Evolutionary conservation across 2,797 vertebrate genomes (phyloP).

Genomic region (Thaleichthys pacificus): DNA sequence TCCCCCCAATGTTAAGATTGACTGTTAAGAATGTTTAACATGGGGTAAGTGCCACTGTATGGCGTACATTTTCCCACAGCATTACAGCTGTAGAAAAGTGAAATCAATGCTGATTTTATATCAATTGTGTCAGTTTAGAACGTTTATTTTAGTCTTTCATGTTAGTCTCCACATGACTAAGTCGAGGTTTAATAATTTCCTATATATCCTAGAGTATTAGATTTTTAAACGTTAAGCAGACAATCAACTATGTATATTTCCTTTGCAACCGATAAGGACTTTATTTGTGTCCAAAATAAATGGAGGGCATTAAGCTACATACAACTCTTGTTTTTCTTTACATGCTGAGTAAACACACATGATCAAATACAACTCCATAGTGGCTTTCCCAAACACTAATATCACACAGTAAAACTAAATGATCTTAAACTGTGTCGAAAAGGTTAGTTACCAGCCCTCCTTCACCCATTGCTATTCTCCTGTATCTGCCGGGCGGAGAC

Average conservation of each 20-base stretch:
- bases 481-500: conserved; percentile 13
- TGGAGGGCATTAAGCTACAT: no score
- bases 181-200: not conserved
- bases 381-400: no score
- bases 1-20: not conserved
- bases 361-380: no score
- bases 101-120: not conserved
- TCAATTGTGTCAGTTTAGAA: not conserved
- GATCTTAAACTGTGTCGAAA: no score
- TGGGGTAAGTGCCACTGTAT: not conserved
- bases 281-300: conserved; percentile 10
- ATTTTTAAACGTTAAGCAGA: not conserved
- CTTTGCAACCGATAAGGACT: conserved; percentile 16
- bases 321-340: no score
- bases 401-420: no score
- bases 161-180: not conserved
- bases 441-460: no score
- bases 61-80: not conserved
- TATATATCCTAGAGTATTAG: not conserved
- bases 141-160: not conserved
- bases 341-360: no score
- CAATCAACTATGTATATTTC: conserved; percentile 16
- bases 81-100: not conserved
- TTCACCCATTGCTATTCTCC: no score
- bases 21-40: not conserved